These are phyloP conservation scores for Drosophila kuntzei DNA, from an alignment of 2,888 invertebrate genomes.

Conservation along the genomic window DNA sequence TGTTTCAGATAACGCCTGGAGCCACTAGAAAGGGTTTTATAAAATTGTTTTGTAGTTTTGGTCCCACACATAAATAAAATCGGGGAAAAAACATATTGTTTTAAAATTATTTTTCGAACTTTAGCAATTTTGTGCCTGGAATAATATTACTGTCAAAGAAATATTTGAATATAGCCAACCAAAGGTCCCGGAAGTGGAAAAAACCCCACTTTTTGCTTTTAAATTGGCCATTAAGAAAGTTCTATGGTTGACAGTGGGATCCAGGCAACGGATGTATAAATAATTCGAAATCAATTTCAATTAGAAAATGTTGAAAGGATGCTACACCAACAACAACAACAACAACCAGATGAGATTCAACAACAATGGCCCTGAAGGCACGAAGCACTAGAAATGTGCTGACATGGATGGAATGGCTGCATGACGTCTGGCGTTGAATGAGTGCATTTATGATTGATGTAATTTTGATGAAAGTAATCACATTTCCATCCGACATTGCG, in stretches of 20 bases:
- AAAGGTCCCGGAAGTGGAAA: not conserved
- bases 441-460: slow-evolving; percentile 81
- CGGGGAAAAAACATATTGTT: too few relatives aligned
- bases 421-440: slow-evolving; percentile 56
- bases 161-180: not conserved
- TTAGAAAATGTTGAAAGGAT: slow-evolving; percentile 75
- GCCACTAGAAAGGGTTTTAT: too few relatives aligned
- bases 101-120: too few relatives aligned
- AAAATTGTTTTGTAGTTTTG: too few relatives aligned
- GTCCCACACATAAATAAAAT: too few relatives aligned
- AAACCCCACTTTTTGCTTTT: slow-evolving; percentile 30
- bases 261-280: slow-evolving; percentile 53
- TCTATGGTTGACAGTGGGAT: not conserved
- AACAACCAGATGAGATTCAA: slow-evolving; percentile 25
- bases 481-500: slow-evolving; percentile 45
- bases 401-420: slow-evolving; percentile 64
- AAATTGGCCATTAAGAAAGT: slow-evolving; percentile 17
- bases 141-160: not conserved
- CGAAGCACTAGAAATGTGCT: slow-evolving; percentile 72
- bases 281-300: slow-evolving; percentile 78
- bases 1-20: too few relatives aligned
- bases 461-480: slow-evolving; percentile 77
- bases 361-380: slow-evolving; percentile 21
- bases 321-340: slow-evolving; percentile 35
- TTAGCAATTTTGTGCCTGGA: not conserved